Evolutionary conservation across 2,797 vertebrate species (phyloP).

Genomic region (Gymnothorax javanicus): DNA sequence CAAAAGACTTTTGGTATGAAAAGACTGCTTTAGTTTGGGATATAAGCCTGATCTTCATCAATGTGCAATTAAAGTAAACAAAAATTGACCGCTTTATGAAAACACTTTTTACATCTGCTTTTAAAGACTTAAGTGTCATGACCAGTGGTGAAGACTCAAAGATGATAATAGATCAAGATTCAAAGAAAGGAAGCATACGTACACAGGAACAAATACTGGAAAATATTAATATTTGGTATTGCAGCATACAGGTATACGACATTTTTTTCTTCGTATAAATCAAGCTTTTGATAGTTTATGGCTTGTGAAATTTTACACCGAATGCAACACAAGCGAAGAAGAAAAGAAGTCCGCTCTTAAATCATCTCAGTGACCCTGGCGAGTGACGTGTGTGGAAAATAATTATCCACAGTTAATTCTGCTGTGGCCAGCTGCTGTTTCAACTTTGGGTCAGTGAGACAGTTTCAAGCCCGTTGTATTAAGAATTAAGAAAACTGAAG

Average conservation of each 20-base stretch:
- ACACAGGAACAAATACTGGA: not conserved
- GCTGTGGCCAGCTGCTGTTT: not conserved
- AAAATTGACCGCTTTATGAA: not conserved
- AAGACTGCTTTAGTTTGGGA: not conserved
- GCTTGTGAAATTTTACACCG: not conserved
- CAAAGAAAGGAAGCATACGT: not conserved
- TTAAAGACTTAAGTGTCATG: not conserved
- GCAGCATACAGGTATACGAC: not conserved
- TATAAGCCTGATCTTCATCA: not conserved
- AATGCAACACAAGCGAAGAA: not conserved
- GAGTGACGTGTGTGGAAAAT: not conserved
- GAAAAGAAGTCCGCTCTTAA: not conserved
- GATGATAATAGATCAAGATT: not conserved
- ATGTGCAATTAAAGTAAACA: not conserved
- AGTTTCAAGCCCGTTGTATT: not conserved
- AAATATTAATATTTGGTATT: not conserved
- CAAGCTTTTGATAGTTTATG: not conserved
- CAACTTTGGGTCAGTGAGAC: not conserved
- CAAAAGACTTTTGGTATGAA: not conserved
- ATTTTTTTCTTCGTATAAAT: not conserved
- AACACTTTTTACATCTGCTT: not conserved
- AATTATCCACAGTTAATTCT: not conserved
- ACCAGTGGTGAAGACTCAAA: not conserved
- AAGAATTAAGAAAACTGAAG: not conserved
- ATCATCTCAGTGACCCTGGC: not conserved